Conservation (phyloP, 2,797 vertebrate species). For the Sebastolobus alascanus region DNA sequence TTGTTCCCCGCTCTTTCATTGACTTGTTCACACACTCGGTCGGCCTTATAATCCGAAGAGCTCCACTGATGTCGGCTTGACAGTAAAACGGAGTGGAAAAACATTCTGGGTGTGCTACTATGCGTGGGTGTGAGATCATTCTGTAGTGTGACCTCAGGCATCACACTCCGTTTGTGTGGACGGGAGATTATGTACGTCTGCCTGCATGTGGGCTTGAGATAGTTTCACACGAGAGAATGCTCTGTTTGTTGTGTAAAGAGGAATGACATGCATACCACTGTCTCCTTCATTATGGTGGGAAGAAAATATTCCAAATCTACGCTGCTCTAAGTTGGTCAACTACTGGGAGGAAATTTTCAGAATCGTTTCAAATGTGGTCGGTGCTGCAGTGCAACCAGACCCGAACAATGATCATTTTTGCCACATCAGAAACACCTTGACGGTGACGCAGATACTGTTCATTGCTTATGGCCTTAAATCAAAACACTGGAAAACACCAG, state of each 20-base stretch:
- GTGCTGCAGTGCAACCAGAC: slow-evolving; percentile 7
- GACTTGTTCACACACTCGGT: slow-evolving; percentile 68
- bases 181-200: slow-evolving; percentile 46
- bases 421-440: background rate
- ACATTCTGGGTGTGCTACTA: slow-evolving; percentile 62
- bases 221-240: slow-evolving; percentile 59
- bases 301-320: slow-evolving; percentile 10
- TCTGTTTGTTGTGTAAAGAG: slow-evolving; percentile 40
- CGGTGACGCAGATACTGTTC: background rate
- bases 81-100: slow-evolving; percentile 67
- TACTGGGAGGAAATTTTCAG: background rate
- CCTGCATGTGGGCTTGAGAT: slow-evolving; percentile 42
- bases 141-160: slow-evolving; percentile 66
- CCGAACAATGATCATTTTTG: slow-evolving; percentile 12
- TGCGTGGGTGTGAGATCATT: slow-evolving; percentile 74
- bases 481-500: background rate
- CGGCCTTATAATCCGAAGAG: slow-evolving; percentile 55
- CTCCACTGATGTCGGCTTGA: slow-evolving; percentile 48
- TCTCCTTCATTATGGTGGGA: slow-evolving; percentile 24
- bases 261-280: slow-evolving; percentile 33
- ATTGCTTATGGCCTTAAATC: background rate
- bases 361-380: background rate
- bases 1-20: slow-evolving; percentile 66
- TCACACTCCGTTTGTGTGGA: slow-evolving; percentile 47
- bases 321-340: background rate